These are phyloP conservation scores for Acrobasis repandana DNA, from an alignment of 2,888 invertebrate genomes.

Conservation along the genomic window DNA sequence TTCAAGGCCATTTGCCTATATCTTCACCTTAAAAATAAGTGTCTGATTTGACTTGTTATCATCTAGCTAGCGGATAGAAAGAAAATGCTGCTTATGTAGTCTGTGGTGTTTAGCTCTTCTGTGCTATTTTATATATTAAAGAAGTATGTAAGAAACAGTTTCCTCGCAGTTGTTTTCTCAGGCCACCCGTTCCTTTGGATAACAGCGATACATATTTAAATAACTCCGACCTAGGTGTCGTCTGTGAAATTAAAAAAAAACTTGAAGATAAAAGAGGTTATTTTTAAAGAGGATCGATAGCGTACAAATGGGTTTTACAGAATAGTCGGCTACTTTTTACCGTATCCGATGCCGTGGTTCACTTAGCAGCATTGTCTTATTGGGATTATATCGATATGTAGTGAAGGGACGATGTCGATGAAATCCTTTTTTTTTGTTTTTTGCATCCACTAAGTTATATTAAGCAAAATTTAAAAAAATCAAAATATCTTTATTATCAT, in stretches of 20 bases:
- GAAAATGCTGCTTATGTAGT: no score
- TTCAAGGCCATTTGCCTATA: no score
- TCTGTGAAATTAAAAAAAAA: not conserved
- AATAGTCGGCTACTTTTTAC: slow-evolving; percentile 15
- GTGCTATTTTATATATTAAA: no score
- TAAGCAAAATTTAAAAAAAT: no score
- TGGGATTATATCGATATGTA: slow-evolving; percentile 8
- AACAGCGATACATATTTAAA: not conserved
- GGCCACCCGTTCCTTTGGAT: not conserved
- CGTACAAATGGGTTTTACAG: slow-evolving; percentile 8
- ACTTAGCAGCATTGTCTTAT: slow-evolving; percentile 20
- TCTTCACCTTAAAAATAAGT: no score
- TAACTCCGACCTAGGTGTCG: not conserved
- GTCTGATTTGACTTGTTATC: no score
- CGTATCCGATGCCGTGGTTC: slow-evolving; percentile 7
- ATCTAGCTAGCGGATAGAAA: no score
- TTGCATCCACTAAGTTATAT: no score
- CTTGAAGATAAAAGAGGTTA: slow-evolving; percentile 10
- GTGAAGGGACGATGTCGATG: slow-evolving; percentile 5
- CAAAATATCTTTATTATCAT: no score
- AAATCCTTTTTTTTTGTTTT: not conserved
- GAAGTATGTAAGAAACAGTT: no score
- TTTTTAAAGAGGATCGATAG: slow-evolving; percentile 13
- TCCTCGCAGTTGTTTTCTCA: no score
- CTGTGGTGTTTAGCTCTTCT: no score